A percentile compares a stretch with the other conserved stretches of the same genome.
Conservation (phyloP, 35 echinoderm and acorn worm species). For the Chiridota heheva region DNA sequence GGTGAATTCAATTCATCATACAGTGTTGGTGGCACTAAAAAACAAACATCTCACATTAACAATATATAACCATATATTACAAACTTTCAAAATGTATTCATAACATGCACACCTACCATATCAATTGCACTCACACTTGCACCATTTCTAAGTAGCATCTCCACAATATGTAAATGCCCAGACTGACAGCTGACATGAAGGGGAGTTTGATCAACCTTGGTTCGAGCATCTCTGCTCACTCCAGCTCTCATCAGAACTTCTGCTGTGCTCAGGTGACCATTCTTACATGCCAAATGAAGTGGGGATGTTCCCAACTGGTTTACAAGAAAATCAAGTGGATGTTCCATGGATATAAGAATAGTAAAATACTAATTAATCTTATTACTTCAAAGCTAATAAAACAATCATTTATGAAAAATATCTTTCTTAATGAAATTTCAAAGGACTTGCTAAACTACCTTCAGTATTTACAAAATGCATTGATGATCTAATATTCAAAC, state of each 20-base stretch:
- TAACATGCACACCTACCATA: constrained; percentile 62
- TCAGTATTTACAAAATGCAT: too few relatives aligned
- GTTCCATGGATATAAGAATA: not conserved
- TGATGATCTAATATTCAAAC: too few relatives aligned
- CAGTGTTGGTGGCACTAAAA: too few relatives aligned
- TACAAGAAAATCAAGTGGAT: too few relatives aligned
- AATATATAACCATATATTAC: not conserved
- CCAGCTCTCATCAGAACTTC: constrained; percentile 89
- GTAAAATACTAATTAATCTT: too few relatives aligned
- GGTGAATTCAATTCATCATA: too few relatives aligned
- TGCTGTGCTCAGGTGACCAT: constrained; percentile 81
- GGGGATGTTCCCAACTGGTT: constrained; percentile 96
- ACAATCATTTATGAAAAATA: too few relatives aligned
- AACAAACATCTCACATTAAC: too few relatives aligned
- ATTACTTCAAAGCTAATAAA: too few relatives aligned
- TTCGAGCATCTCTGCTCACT: constrained; percentile 96
- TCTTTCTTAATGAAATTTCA: too few relatives aligned
- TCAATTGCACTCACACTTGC: constrained; percentile 93
- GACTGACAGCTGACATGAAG: constrained; percentile 82
- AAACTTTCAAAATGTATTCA: not conserved
- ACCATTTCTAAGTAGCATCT: constrained; percentile 67
- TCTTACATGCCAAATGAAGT: constrained; percentile 79
- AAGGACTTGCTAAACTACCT: too few relatives aligned
- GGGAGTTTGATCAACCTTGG: constrained; percentile 94
- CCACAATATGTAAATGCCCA: constrained; percentile 69